Base-by-base conservation (phyloP, 2,888 invertebrate genomes). In the Lobophora halterata region DNA sequence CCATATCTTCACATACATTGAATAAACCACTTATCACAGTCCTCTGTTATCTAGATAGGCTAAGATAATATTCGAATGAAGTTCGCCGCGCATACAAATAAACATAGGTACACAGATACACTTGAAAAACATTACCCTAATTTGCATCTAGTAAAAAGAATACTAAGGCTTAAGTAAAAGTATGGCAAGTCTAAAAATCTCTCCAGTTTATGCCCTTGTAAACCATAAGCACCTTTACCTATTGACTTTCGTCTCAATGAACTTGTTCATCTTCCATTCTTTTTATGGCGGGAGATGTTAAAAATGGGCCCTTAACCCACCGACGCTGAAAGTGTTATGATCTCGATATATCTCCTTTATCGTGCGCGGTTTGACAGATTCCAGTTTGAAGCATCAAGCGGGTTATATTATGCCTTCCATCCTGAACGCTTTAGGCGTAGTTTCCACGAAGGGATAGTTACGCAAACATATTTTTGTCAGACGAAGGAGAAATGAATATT, bases 281-380 rank as follows among this genome's bases (percentile, higher is more conserved):
- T 43, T 46, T 36, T 29, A 42, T 39, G 39, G 32, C 29, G 27
- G 21, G 18, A 38, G 37, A 52, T 52, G 48, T 55, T 58, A 58
- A 58, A 61, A 58, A 63, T 50, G 47, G 41, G 45, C 47, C 53
- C 46, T 50, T 58, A 63, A 56, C 51, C 61, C 54, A 57, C 50
- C 44, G 46, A 55, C 44, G 46, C 46, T 50, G 55, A 47, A 61
- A 63, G 54, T 62, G 56, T 69, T 64, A 65, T 62, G 58, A 60
- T 51, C 47, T 33, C 57, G 46, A 69, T 71, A 63, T 59, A 61
- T 66, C 61, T 61, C 54, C 57, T 71, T 65, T 69, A 68, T 65
- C 52, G 62, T 50, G 36, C 25, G 46, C 54, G 56, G 55, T 55
- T 59, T 68, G 68, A 61, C 68, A 69, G 55, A 61, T 64, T 58